Percentiles rank a stretch among this genome's conserved stretches.
phyloP scores from a whole-genome alignment of 2,113 vertebrate genomes.

The Ceyx cyanopectus region DNA sequence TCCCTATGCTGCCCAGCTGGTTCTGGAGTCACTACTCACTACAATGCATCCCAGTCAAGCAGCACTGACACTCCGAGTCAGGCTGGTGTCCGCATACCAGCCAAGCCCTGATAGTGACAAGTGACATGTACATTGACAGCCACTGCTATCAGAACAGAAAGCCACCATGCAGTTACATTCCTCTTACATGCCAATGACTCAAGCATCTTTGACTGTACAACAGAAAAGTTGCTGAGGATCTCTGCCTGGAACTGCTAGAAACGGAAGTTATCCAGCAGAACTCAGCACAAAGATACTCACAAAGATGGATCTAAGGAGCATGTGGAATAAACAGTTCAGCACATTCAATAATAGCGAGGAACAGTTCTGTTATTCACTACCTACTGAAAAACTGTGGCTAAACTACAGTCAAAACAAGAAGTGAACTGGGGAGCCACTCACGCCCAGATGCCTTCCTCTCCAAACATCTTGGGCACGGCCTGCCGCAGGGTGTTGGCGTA shows the following conservation, averaged over 20 bases:
- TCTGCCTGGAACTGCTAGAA: constrained; percentile 79
- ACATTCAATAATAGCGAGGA: background rate
- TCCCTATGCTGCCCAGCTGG: background rate
- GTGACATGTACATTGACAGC: constrained; percentile 57
- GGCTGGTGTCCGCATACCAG: constrained; percentile 81
- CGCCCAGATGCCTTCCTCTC: constrained; percentile 95
- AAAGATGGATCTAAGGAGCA: constrained; percentile 98
- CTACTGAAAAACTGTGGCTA: too few relatives aligned
- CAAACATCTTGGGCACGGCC: constrained; percentile 94
- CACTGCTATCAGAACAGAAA: constrained; percentile 80
- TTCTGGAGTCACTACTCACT: background rate
- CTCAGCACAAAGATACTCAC: constrained; percentile 83
- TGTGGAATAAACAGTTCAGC: constrained; percentile 68
- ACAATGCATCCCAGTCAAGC: background rate
- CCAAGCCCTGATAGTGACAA: constrained; percentile 75
- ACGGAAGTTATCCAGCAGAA: constrained; percentile 74
- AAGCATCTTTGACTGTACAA: constrained; percentile 95
- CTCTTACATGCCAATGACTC: constrained; percentile 98
- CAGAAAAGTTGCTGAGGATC: constrained; percentile 87
- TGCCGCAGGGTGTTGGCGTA: constrained; percentile 95
- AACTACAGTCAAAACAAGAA: background rate
- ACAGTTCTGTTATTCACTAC: too few relatives aligned
- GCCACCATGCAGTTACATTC: constrained; percentile 88
- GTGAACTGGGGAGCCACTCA: constrained; percentile 75
- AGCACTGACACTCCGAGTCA: background rate